phyloP scores from a whole-genome alignment of 1,140 invertebrate species.

The Drosophila pseudoananassae region DNA sequence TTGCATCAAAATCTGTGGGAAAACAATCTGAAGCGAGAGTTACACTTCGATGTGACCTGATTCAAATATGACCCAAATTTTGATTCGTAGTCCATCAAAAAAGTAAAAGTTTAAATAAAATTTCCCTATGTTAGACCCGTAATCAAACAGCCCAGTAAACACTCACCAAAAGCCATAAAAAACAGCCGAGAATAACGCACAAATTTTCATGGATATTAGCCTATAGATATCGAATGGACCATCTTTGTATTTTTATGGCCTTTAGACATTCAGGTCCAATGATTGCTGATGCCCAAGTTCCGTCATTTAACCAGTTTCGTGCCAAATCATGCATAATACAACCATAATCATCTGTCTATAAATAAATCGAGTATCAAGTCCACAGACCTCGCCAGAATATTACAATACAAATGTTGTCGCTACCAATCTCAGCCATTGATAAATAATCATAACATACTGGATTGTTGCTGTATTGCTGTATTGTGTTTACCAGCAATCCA shows the following conservation, averaged over 20 bases:
- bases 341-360: conserved; percentile 51
- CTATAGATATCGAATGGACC: not conserved
- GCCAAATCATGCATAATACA: conserved; percentile 47
- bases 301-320: conserved; percentile 57
- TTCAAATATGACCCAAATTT: conserved; percentile 13
- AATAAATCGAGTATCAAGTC: conserved; percentile 41
- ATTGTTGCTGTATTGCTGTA: not conserved
- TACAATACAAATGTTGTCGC: conserved; percentile 62
- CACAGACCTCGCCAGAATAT: conserved; percentile 24
- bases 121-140: not conserved
- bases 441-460: conserved; percentile 52
- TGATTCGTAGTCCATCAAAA: not conserved
- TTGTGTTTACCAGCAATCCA: conserved; percentile 55
- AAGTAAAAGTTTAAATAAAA: conserved; percentile 46
- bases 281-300: conserved; percentile 37
- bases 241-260: conserved; percentile 26
- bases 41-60: not conserved
- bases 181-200: conserved; percentile 4
- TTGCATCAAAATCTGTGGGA: not conserved
- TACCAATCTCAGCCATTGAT: conserved; percentile 49
- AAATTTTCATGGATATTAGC: conserved; percentile 5
- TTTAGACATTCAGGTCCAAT: conserved; percentile 11
- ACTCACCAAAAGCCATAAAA: conserved; percentile 30
- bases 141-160: not conserved
- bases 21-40: not conserved